These are phyloP conservation scores for Drosophila pachea DNA, from an alignment of 1,140 invertebrate genomes.

Conservation along the genomic window DNA sequence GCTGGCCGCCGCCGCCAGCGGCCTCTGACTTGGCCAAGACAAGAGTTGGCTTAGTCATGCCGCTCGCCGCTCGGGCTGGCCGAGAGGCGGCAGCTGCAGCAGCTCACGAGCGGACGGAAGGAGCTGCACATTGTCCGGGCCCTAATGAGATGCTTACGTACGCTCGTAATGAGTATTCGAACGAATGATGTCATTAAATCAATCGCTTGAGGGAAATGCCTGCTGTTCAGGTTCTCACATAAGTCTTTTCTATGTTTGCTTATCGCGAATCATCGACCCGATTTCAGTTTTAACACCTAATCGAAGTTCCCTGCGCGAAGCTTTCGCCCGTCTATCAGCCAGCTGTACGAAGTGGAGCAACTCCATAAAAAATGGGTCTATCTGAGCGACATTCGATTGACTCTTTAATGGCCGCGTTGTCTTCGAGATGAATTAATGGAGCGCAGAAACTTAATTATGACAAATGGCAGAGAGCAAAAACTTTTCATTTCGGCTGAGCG, in stretches of 20 bases:
- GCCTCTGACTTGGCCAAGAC: conserved; percentile 7
- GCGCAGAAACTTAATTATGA: conserved; percentile 69
- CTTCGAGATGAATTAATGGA: conserved; percentile 61
- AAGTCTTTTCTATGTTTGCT: neutral
- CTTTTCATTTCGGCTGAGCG: conserved; percentile 55
- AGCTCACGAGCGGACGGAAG: conserved; percentile 4
- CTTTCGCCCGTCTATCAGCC: conserved; percentile 53
- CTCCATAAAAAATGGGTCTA: conserved; percentile 43
- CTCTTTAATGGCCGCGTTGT: conserved; percentile 51
- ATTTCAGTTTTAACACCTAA: conserved; percentile 16
- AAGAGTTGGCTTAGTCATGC: conserved; percentile 55
- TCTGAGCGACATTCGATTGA: conserved; percentile 20
- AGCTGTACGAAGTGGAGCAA: conserved; percentile 49
- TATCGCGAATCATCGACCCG: conserved; percentile 2
- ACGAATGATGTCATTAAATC: conserved; percentile 10
- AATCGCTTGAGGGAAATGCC: no score
- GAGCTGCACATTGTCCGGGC: conserved; percentile 6
- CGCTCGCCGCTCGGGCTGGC: conserved; percentile 20
- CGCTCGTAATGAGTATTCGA: conserved; percentile 12
- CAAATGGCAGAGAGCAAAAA: conserved; percentile 65
- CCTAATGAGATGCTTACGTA: conserved; percentile 24
- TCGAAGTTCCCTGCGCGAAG: conserved; percentile 25
- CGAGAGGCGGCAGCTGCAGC: conserved; percentile 11
- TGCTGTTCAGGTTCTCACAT: no score
- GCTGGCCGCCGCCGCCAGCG: conserved; percentile 27